Conservation (phyloP, 2,888 invertebrate genomes). For the Dicyrtomina minuta region DNA sequence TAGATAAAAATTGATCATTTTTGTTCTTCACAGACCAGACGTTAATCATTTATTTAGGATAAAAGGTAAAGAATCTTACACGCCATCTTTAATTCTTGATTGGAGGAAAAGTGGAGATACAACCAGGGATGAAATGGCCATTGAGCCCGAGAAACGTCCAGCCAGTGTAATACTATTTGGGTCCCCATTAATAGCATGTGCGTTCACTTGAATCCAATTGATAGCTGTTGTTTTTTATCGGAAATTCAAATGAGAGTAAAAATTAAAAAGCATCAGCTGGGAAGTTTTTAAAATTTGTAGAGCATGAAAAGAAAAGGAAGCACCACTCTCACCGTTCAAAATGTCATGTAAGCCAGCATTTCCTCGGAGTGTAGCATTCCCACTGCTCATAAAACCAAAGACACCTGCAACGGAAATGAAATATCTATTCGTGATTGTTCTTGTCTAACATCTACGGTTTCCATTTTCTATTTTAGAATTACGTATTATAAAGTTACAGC, state of each 20-base stretch:
- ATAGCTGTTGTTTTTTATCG: too few relatives aligned
- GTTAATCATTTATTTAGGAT: too few relatives aligned
- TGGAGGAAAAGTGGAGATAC: constrained; percentile 37
- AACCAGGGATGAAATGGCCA: constrained; percentile 53
- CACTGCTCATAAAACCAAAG: constrained; percentile 56
- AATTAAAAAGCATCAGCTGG: too few relatives aligned
- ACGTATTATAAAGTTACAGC: too few relatives aligned
- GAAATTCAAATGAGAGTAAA: too few relatives aligned
- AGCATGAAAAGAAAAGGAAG: too few relatives aligned
- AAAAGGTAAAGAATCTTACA: background rate
- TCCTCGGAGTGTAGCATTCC: constrained; percentile 53
- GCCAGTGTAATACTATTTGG: constrained; percentile 55
- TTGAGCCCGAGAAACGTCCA: constrained; percentile 55
- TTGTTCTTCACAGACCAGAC: too few relatives aligned
- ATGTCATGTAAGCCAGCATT: constrained; percentile 56
- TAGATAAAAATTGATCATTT: too few relatives aligned
- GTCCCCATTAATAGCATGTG: constrained; percentile 55
- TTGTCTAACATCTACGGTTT: too few relatives aligned
- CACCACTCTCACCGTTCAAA: too few relatives aligned
- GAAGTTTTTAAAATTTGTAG: too few relatives aligned
- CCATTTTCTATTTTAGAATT: too few relatives aligned
- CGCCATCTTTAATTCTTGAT: background rate
- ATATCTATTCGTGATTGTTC: background rate
- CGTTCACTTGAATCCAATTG: constrained; percentile 55
- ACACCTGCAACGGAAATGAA: constrained; percentile 27